These are phyloP conservation scores for Oncorhynchus gorbuscha DNA, from an alignment of 2,113 vertebrate genomes.

Conservation along the genomic window DNA sequence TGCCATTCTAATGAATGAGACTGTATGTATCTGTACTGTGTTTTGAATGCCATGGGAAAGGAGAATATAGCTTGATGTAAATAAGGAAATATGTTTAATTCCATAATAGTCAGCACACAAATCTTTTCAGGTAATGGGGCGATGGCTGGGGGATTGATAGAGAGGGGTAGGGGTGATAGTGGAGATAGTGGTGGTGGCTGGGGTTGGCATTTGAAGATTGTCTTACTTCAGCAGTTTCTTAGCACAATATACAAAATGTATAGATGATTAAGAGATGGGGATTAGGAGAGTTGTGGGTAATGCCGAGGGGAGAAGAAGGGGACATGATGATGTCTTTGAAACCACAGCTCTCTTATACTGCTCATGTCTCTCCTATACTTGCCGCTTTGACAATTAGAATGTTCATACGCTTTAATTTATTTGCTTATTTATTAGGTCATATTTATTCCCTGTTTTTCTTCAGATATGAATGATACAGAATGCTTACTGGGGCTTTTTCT, in stretches of 20 bases:
- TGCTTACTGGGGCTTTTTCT: conserved; percentile 3
- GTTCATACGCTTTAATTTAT: not conserved
- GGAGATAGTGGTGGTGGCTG: not conserved
- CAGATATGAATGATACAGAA: not conserved
- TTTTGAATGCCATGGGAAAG: not conserved
- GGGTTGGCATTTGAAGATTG: not conserved
- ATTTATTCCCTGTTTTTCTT: not conserved
- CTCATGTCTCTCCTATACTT: not conserved
- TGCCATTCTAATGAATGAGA: not conserved
- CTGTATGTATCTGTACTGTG: not conserved
- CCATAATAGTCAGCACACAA: not conserved
- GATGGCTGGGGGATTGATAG: not conserved
- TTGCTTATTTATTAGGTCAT: not conserved
- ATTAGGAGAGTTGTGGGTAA: not conserved
- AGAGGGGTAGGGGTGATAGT: not conserved
- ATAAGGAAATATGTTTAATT: not conserved
- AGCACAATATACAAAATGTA: not conserved
- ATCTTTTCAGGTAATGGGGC: not conserved
- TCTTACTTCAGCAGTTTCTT: not conserved
- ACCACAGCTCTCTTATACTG: not conserved
- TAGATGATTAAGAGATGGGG: not conserved
- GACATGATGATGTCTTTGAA: not conserved
- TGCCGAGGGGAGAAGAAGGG: not conserved
- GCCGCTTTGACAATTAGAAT: not conserved
- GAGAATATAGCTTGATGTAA: not conserved